Evolutionary conservation across 2,113 vertebrate species (phyloP).

Genomic region (Bos indicus): DNA sequence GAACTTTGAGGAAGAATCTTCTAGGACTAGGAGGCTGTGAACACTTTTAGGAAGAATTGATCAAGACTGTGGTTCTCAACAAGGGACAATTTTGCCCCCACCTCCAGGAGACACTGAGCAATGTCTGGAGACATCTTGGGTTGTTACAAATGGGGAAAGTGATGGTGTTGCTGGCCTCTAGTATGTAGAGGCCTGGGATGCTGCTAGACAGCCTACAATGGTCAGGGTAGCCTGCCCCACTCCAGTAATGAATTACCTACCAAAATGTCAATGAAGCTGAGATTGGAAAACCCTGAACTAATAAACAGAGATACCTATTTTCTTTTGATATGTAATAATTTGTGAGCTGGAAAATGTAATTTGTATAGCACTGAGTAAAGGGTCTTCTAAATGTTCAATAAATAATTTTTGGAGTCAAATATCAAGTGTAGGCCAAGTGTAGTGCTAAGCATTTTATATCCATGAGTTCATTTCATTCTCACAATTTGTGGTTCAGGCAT

Average conservation of each 20-base stretch:
- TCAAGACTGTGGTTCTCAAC: background rate
- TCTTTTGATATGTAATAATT: background rate
- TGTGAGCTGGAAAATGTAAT: background rate
- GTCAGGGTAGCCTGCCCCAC: background rate
- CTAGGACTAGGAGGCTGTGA: background rate
- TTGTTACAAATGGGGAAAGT: background rate
- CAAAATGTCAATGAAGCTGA: background rate
- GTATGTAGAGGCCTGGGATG: background rate
- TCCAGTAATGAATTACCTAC: background rate
- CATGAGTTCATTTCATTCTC: background rate
- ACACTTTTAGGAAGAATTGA: background rate
- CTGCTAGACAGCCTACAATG: background rate
- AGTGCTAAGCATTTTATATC: background rate
- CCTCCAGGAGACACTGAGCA: background rate
- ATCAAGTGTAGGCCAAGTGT: background rate
- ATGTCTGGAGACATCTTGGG: background rate
- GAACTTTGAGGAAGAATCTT: background rate
- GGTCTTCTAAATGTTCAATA: background rate
- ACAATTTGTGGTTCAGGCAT: background rate
- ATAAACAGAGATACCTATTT: background rate
- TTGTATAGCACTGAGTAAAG: background rate
- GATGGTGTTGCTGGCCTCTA: background rate
- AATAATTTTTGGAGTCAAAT: background rate
- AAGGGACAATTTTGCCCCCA: background rate
- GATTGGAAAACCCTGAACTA: background rate